Conservation (phyloP, 2,113 vertebrate genomes). For the Sceloporus undulatus region DNA sequence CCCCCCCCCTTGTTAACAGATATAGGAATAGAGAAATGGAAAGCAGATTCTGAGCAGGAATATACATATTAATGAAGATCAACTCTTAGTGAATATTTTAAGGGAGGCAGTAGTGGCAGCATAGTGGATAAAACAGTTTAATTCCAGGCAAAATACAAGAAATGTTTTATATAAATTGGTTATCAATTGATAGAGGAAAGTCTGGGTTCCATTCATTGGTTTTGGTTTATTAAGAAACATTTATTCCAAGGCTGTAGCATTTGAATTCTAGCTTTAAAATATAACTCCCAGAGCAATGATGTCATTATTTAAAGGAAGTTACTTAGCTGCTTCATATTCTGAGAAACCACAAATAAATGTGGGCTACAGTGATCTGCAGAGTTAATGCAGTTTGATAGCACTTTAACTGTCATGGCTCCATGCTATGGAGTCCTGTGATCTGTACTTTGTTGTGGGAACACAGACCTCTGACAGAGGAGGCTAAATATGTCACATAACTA, state of each 20-base stretch:
- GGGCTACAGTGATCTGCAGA: too few relatives aligned
- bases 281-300: background rate
- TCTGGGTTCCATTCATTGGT: background rate
- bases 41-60: background rate
- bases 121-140: conserved; percentile 3
- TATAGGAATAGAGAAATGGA: conserved; percentile 18
- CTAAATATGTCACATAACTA: too few relatives aligned
- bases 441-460: too few relatives aligned
- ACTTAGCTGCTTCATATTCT: conserved; percentile 3
- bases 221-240: background rate
- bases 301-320: conserved; percentile 45
- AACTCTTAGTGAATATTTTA: background rate
- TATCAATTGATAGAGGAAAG: background rate
- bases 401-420: too few relatives aligned
- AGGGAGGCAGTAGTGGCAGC: background rate
- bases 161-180: background rate
- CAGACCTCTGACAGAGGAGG: too few relatives aligned
- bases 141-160: background rate
- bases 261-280: background rate
- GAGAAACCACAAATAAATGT: conserved; percentile 28
- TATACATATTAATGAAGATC: background rate
- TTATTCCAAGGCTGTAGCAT: background rate
- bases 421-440: too few relatives aligned
- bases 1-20: background rate
- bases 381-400: too few relatives aligned